Evolutionary conservation across 2,113 vertebrate species (phyloP), one percentile per base, ranked within the genome.

Genomic region (Malurus melanocephalus): DNA sequence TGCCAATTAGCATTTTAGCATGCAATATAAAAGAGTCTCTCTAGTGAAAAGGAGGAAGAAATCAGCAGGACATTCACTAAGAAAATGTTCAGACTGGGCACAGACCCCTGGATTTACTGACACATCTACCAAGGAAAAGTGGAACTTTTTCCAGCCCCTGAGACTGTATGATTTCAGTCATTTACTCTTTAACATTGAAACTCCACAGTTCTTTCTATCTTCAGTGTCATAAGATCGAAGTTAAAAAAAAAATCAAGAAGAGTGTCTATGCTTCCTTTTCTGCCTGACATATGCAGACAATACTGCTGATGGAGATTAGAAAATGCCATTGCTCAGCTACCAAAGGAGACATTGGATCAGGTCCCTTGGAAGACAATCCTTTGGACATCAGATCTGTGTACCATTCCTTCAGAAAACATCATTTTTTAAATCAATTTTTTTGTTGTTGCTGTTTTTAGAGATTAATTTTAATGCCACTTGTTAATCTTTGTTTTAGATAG

Each of bases 341-440:
- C 40, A 66, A 62, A 60, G 43, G 10, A 82, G 14, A 62, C 2
- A 20, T 65, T 17, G 4, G 5, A 33, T 46, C 26, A 57, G 4
- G 7, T 53, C 8, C 17, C 10, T 7, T 40, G 40, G 7, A 30
- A 76, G 43, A 35, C 5, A 59, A 6, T n/a, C 53, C 21, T 51
- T 32, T 60, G 30, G 16, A 57, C 11, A 40, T 27, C 28, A 61
- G 16, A 80, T 74, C 77, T 64, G 56, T 19, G 42, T 59, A 23
- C 16, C 11, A 7, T 66, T 80, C 43, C 40, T 46, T 73, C 73
- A 74, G 46, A 80, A 68, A 30, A 40, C 24, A 20, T 17, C 21
- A 7, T 12, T 12, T 11, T 45, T 21, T 24, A 26, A 16, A 35
- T 9, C 2, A 6, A 3, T 12, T 7, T 3, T 12, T 7, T 19